Evolutionary conservation across 2,113 vertebrate genomes (phyloP), one percentile per base, ranked within the genome.

Genomic region (Daboia siamensis): DNA sequence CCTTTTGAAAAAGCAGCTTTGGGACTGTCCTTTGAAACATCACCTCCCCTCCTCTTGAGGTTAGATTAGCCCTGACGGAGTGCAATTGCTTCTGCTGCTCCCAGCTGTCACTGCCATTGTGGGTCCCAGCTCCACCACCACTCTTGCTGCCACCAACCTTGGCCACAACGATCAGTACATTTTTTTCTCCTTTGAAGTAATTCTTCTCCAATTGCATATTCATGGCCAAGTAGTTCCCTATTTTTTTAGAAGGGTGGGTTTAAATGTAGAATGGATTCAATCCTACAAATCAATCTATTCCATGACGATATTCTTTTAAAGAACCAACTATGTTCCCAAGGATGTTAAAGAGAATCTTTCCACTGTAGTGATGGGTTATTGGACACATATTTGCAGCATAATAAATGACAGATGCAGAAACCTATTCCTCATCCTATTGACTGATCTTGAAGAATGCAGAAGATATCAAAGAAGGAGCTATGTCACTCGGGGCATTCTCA

Each of bases 231-330:
- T 52, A 93, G 90, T 94, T 39, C 15, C n/a, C 69, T 74, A 94
- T 74, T 91, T 90, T 51, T 57, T 93, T 94, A 94, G 84, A 95
- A 88, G 93, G 93, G 84, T 90, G 91, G 56, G 95, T 94, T 97
- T 92, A 96, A 94, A 92, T 55, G 90, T 59, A 95, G 94, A 96
- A 94, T 95, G 87, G 94, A 90, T 90, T 89, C 90, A 84, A 95
- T 95, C 69, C 74, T 94, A 93, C 33, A 80, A 93, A 93, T 59
- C 84, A 95, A 90, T 69, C 52, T 92, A 55, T 59, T 94, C 85
- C 44, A 23, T 92, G 26, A 59, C 52, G 96, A 93, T 91, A 90
- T 69, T 90, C 85, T 44, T 90, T 94, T 90, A 44, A 90, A 95
- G 69, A 80, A 17, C 87, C 90, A 95, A 21, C 59, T 90, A 94